A percentile compares a stretch with the other conserved stretches of the same genome.
These are phyloP conservation scores for Hypolimnas misippus DNA, from an alignment of 2,888 invertebrate genomes.

Conservation along the genomic window DNA sequence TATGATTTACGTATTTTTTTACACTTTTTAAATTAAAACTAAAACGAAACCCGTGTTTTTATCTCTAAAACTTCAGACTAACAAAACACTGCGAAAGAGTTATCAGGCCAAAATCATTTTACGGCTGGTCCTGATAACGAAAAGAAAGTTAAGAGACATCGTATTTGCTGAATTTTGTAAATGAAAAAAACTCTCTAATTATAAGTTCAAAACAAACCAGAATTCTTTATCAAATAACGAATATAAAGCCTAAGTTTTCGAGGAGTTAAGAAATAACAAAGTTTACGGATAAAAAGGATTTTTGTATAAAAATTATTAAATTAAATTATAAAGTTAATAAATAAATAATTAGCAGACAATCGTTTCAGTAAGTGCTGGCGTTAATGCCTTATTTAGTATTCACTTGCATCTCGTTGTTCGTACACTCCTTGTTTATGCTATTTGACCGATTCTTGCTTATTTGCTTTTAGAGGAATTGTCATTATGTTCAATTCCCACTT, in stretches of 20 bases:
- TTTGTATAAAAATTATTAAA: too few species aligned
- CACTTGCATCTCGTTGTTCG: too few species aligned
- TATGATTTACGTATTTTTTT: not conserved
- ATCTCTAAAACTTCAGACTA: constrained; percentile 46
- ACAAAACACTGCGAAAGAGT: constrained; percentile 52
- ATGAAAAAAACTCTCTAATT: constrained; percentile 16
- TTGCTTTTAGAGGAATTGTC: not conserved
- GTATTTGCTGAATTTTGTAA: constrained; percentile 30
- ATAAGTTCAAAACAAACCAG: constrained; percentile 36
- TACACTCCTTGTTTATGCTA: too few species aligned
- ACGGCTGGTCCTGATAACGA: constrained; percentile 52
- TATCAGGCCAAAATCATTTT: constrained; percentile 65
- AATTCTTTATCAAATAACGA: not conserved
- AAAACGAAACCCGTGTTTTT: constrained; percentile 41
- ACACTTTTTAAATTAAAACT: constrained; percentile 20
- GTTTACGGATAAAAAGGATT: not conserved
- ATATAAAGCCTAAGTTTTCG: not conserved
- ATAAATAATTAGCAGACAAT: too few species aligned
- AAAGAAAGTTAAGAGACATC: constrained; percentile 50
- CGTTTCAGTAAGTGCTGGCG: too few species aligned
- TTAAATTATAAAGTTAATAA: too few species aligned
- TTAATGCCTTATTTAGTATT: too few species aligned
- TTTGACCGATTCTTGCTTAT: too few species aligned
- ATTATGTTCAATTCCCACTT: constrained; percentile 2
- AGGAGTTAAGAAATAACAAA: not conserved